Conservation (phyloP, 1,140 invertebrate species). For the Leucophenga varia region DNA sequence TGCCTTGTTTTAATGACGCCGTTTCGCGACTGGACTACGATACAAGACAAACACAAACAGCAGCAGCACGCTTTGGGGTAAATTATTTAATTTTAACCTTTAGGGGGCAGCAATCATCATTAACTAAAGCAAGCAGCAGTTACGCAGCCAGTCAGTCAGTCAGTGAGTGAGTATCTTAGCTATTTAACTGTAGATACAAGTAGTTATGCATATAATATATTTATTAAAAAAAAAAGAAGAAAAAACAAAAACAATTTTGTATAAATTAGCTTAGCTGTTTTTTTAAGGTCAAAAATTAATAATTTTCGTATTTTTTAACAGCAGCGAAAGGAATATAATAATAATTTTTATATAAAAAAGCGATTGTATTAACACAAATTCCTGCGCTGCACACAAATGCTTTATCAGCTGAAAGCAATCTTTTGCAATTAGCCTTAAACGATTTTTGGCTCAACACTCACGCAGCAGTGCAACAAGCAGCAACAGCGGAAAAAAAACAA, state of each 20-base stretch:
- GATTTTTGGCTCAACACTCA: constrained; percentile 51
- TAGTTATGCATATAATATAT: too few relatives aligned
- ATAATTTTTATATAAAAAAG: constrained; percentile 19
- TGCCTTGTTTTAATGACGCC: constrained; percentile 41
- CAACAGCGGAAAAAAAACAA: too few relatives aligned
- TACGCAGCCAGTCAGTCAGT: background rate
- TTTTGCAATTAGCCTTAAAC: constrained; percentile 54
- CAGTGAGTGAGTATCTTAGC: too few relatives aligned
- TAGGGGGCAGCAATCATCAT: constrained; percentile 51
- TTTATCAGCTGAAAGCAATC: constrained; percentile 48
- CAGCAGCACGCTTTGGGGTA: constrained; percentile 21
- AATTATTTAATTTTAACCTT: constrained; percentile 54
- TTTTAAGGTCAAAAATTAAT: background rate
- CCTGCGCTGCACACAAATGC: constrained; percentile 20
- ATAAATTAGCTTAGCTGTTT: constrained; percentile 19
- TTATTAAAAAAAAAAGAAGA: too few relatives aligned
- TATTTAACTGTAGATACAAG: too few relatives aligned
- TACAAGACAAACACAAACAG: constrained; percentile 3
- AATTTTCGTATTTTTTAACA: too few relatives aligned
- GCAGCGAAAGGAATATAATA: background rate
- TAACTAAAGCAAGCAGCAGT: constrained; percentile 26
- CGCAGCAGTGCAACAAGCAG: constrained; percentile 13
- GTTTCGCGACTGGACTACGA: constrained; percentile 30
- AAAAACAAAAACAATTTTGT: background rate
- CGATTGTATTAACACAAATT: constrained; percentile 37